Percentiles rank a stretch among this genome's conserved stretches.
Conservation (phyloP, 2,113 vertebrate species). For the Mormyrus lacerda region DNA sequence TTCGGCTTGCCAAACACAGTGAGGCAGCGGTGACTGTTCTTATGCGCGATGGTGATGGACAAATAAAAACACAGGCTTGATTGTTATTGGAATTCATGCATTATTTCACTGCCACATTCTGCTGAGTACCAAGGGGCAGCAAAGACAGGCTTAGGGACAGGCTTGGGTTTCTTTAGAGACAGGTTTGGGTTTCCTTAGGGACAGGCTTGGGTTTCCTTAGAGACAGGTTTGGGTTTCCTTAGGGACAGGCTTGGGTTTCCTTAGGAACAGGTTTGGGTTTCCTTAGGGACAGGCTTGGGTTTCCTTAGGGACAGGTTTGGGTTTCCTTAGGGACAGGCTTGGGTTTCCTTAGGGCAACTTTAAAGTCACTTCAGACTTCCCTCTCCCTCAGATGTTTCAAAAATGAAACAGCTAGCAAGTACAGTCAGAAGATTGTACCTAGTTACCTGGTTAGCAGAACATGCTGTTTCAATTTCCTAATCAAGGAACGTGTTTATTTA, state of each 20-base stretch:
- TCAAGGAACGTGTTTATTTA: neutral
- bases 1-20: neutral
- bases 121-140: neutral
- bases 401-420: neutral
- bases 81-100: neutral
- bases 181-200: too few species aligned
- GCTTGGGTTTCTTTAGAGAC: too few species aligned
- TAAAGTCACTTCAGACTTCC: neutral
- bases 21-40: neutral
- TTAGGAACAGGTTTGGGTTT: too few species aligned
- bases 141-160: neutral
- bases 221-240: too few species aligned
- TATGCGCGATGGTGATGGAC: neutral
- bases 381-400: too few species aligned
- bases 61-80: neutral
- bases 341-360: neutral
- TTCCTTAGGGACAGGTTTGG: too few species aligned
- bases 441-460: neutral
- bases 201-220: too few species aligned
- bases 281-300: too few species aligned
- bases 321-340: too few species aligned
- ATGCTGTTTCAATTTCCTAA: neutral
- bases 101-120: neutral
- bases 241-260: too few species aligned
- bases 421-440: neutral